A percentile compares a stretch with the other conserved stretches of the same genome.
Conservation (phyloP, 2,113 vertebrate species). For the Cheirogaleus medius region DNA sequence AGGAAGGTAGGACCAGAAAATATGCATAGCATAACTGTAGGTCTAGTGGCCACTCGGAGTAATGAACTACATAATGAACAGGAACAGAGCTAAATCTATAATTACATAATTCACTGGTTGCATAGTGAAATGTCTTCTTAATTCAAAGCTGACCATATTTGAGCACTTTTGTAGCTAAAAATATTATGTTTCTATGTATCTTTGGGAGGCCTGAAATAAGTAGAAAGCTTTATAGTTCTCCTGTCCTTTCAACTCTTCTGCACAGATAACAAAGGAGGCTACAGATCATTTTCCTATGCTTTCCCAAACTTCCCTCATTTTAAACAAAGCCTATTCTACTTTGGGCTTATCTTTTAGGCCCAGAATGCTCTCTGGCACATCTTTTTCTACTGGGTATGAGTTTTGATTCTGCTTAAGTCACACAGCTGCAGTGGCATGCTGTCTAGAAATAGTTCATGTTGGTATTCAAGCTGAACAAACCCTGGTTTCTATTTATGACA, state of each 20-base stretch:
- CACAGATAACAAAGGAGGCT: neutral
- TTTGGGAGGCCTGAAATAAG: neutral
- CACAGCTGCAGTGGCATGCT: slow-evolving; percentile 43
- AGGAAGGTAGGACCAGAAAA: neutral
- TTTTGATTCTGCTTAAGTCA: neutral
- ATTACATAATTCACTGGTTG: neutral
- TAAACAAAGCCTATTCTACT: neutral
- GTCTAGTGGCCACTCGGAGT: neutral
- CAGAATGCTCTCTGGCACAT: neutral
- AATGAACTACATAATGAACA: neutral
- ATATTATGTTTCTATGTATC: neutral
- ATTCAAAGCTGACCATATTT: neutral
- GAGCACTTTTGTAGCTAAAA: neutral
- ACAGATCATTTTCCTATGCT: neutral
- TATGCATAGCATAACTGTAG: neutral
- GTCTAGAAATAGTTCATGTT: slow-evolving; percentile 58
- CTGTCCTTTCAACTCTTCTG: neutral
- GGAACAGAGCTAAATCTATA: neutral
- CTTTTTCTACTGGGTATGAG: neutral
- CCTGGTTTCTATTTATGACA: slow-evolving; percentile 61
- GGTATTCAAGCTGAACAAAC: slow-evolving; percentile 56
- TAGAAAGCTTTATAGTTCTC: neutral
- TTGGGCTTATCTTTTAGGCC: neutral
- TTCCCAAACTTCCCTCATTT: neutral
- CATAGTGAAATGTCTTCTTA: neutral